These are phyloP conservation scores for Rhagologus leucostigma DNA, from an alignment of 2,113 vertebrate genomes.

Conservation along the genomic window DNA sequence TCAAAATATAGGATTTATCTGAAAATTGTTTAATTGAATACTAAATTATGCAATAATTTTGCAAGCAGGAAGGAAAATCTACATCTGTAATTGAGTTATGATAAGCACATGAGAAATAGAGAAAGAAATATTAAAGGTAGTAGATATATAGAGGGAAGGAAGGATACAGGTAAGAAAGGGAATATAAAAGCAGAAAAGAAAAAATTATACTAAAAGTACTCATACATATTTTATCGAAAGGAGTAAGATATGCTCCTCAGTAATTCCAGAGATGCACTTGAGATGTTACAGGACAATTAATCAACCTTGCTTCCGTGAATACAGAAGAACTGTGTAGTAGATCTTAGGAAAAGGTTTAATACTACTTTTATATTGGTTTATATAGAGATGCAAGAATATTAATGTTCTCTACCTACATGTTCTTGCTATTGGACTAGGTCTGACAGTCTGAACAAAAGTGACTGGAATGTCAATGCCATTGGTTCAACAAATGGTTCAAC, in stretches of 20 bases:
- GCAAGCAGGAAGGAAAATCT: slow-evolving; percentile 61
- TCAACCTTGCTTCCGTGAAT: background rate
- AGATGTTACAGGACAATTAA: background rate
- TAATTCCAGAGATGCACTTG: background rate
- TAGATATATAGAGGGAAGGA: background rate
- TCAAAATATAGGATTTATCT: slow-evolving; percentile 36
- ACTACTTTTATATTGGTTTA: background rate
- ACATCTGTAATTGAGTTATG: slow-evolving; percentile 14
- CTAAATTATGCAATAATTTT: slow-evolving; percentile 53
- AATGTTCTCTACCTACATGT: background rate
- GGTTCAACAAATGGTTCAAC: background rate
- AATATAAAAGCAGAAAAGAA: background rate
- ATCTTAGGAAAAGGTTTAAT: background rate
- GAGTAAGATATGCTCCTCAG: background rate
- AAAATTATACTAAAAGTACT: background rate
- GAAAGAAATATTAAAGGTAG: background rate
- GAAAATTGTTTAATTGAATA: slow-evolving; percentile 58
- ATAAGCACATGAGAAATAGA: slow-evolving; percentile 45
- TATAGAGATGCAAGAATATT: background rate
- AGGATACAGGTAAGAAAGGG: background rate
- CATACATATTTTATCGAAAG: background rate
- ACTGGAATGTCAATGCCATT: background rate
- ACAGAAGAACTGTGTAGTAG: background rate
- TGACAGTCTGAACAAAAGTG: background rate
- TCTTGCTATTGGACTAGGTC: background rate